These are phyloP conservation scores for Edolisoma coerulescens DNA, from an alignment of 2,113 vertebrate species.

Conservation along the genomic window DNA sequence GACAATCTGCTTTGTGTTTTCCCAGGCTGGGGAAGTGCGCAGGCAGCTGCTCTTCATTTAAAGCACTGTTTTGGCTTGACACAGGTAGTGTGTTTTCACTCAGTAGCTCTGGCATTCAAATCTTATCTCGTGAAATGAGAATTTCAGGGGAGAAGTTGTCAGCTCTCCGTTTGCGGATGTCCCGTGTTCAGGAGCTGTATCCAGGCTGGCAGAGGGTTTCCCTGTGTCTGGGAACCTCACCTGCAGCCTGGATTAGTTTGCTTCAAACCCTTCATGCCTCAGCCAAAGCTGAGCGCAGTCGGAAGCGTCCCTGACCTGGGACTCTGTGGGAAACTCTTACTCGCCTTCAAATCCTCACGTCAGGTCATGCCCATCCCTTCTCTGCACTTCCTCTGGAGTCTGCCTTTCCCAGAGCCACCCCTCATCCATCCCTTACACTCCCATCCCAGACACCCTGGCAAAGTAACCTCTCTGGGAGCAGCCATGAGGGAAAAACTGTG, in stretches of 20 bases:
- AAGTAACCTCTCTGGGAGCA: neutral
- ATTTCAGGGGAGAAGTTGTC: neutral
- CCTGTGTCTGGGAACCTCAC: accelerated
- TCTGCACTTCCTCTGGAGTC: accelerated
- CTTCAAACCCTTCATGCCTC: neutral
- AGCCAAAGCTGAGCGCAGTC: neutral
- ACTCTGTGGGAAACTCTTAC: too few species aligned
- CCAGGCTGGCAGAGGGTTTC: neutral
- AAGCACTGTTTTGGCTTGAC: neutral
- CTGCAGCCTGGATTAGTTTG: neutral
- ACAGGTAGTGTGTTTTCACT: constrained; percentile 19
- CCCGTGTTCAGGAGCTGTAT: neutral
- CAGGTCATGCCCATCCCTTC: neutral
- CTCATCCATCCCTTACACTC: accelerated
- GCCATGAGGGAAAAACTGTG: neutral
- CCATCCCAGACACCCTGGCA: neutral
- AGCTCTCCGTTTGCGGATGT: neutral
- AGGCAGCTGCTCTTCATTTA: neutral
- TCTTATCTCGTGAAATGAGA: neutral
- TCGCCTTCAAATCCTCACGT: neutral
- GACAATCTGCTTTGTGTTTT: constrained; percentile 7
- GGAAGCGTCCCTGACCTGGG: neutral
- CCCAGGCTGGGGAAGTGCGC: neutral
- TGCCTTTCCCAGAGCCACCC: neutral
- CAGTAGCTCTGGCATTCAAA: neutral